Evolutionary conservation across 2,113 vertebrate species (phyloP).

Genomic region (Sinocyclocheilus maitianheensis): DNA sequence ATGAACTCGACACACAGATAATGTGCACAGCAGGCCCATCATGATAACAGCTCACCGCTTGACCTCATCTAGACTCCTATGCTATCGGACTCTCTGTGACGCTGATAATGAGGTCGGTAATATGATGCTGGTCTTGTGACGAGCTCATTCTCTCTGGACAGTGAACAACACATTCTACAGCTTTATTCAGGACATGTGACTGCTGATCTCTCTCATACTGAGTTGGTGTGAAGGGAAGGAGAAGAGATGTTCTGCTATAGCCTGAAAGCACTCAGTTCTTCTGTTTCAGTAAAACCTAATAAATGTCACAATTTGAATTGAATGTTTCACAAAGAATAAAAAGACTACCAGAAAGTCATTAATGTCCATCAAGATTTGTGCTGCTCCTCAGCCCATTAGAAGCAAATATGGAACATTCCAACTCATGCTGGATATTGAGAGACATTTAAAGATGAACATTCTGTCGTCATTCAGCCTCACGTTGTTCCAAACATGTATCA

Average conservation of each 20-base stretch:
- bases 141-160: neutral
- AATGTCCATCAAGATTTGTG: neutral
- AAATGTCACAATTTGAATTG: neutral
- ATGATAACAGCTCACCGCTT: neutral
- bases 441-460: neutral
- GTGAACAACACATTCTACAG: neutral
- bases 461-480: no score
- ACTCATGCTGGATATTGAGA: neutral
- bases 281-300: neutral
- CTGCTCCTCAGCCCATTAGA: neutral
- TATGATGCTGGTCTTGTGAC: slow-evolving; percentile 29
- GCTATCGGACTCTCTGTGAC: neutral
- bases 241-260: neutral
- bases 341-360: neutral
- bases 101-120: neutral
- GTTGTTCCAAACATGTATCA: no score
- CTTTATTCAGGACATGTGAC: slow-evolving; percentile 16
- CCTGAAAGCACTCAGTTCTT: neutral
- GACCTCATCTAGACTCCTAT: slow-evolving; percentile 6
- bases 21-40: neutral
- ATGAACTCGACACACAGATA: slow-evolving; percentile 7
- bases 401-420: neutral
- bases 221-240: neutral
- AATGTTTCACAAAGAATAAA: neutral
- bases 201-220: neutral